Evolutionary conservation across 2,113 vertebrate species (phyloP).

Genomic region (Aegypius monachus): DNA sequence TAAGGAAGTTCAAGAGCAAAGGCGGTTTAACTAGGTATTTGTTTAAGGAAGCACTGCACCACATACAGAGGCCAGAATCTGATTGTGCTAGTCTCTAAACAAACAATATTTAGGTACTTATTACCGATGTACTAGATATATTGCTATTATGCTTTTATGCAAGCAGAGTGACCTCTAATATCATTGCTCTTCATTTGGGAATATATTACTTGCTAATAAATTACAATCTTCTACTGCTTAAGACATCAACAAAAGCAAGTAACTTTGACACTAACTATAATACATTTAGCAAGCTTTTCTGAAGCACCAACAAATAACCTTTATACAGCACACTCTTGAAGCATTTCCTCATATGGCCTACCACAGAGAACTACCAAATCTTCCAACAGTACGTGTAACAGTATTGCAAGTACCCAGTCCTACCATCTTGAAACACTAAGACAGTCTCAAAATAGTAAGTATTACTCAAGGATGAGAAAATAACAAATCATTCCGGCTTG

Average conservation of each 20-base stretch:
- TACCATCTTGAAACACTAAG: neutral
- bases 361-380: neutral
- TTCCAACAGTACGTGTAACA: fast-evolving
- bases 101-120: neutral
- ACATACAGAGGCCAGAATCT: neutral
- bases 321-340: neutral
- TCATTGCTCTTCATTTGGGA: neutral
- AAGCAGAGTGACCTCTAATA: neutral
- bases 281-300: neutral
- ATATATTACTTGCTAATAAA: neutral
- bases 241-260: neutral
- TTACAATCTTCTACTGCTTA: neutral
- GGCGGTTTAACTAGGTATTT: neutral
- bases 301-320: neutral
- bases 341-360: neutral
- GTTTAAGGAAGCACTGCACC: neutral
- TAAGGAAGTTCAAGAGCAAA: neutral
- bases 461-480: neutral
- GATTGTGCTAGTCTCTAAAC: neutral
- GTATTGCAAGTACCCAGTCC: neutral
- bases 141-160: neutral
- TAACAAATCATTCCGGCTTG: neutral
- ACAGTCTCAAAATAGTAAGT: neutral
- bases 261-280: neutral
- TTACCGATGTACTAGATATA: neutral